Percentiles rank a stretch among this genome's conserved stretches.
Conservation (phyloP, 1,140 invertebrate genomes). For the Tyrophagus putrescentiae region DNA sequence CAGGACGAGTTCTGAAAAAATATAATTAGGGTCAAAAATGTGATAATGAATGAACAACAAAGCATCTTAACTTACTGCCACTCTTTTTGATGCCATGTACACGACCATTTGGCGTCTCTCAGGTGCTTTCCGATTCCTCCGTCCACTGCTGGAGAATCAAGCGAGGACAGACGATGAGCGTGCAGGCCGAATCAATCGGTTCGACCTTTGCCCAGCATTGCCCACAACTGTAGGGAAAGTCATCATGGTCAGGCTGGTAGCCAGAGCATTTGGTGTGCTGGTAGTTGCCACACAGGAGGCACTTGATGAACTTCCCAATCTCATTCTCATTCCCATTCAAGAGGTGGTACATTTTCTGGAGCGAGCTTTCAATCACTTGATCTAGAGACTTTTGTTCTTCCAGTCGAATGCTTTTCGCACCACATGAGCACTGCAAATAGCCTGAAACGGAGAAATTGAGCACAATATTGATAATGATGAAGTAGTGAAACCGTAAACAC, state of each 20-base stretch:
- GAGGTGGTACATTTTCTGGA: slow-evolving; percentile 19
- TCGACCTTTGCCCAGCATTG: slow-evolving; percentile 43
- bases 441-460: slow-evolving; percentile 4
- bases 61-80: not conserved
- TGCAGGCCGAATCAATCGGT: slow-evolving; percentile 43
- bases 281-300: slow-evolving; percentile 40
- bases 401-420: slow-evolving; percentile 8
- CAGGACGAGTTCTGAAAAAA: slow-evolving; percentile 46
- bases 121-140: slow-evolving; percentile 47
- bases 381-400: not conserved
- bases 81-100: slow-evolving; percentile 34
- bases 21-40: too few species aligned
- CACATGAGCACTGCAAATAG: slow-evolving; percentile 28
- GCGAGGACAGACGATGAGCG: slow-evolving; percentile 55
- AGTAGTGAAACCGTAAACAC: not conserved
- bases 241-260: slow-evolving; percentile 34
- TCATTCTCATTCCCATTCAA: too few species aligned
- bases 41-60: too few species aligned
- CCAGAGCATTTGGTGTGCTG: slow-evolving; percentile 49
- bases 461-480: too few species aligned
- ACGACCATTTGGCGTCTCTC: slow-evolving; percentile 42
- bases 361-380: not conserved
- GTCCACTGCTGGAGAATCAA: slow-evolving; percentile 55
- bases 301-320: slow-evolving; percentile 33
- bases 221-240: slow-evolving; percentile 41